A percentile compares a stretch with the other conserved stretches of the same genome.
These are phyloP conservation scores for Numenius arquata DNA, from an alignment of 2,113 vertebrate genomes.

Conservation along the genomic window DNA sequence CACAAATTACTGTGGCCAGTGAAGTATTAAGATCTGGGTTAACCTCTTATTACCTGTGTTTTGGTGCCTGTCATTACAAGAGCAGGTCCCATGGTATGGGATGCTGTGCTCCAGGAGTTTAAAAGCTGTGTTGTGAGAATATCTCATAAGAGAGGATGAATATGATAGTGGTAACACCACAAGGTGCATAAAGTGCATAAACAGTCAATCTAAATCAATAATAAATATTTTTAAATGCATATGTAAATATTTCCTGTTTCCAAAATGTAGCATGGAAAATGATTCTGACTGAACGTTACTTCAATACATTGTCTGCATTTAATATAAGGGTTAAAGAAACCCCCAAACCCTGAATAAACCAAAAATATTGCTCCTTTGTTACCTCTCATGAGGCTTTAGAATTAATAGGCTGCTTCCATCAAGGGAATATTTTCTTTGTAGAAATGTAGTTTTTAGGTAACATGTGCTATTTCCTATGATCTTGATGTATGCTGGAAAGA, in stretches of 20 bases:
- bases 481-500: background rate
- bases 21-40: background rate
- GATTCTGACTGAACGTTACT: background rate
- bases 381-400: background rate
- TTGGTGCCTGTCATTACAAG: background rate
- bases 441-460: background rate
- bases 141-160: background rate
- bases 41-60: background rate
- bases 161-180: background rate
- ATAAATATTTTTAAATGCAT: background rate
- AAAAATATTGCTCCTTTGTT: background rate
- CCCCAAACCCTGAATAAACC: background rate
- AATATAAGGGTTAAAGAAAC: background rate
- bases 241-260: background rate
- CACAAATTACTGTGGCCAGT: background rate
- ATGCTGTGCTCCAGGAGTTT: background rate
- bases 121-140: background rate
- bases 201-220: background rate
- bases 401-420: background rate
- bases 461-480: background rate
- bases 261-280: background rate
- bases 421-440: background rate
- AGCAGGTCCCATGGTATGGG: background rate
- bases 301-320: background rate
- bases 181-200: background rate